Conservation (phyloP, 2,797 vertebrate species). For the Pitangus sulphuratus region DNA sequence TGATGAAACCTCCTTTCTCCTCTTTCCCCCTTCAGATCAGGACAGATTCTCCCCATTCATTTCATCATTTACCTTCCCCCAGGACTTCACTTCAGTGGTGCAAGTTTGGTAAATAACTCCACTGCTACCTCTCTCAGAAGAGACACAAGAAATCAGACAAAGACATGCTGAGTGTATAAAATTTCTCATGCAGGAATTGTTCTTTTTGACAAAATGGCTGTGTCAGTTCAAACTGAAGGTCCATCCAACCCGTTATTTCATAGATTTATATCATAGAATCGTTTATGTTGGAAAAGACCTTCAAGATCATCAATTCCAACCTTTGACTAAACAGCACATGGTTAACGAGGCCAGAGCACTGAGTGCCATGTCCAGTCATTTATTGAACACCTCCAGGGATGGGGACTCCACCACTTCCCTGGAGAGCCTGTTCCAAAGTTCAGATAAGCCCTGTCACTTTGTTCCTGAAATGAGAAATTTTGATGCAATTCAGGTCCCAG, state of each 20-base stretch:
- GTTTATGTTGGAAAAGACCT: neutral
- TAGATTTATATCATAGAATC: neutral
- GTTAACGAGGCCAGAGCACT: neutral
- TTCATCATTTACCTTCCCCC: neutral
- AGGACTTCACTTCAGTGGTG: neutral
- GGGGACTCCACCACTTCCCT: neutral
- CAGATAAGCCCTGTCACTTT: neutral
- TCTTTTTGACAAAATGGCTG: rapidly evolving
- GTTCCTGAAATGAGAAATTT: neutral
- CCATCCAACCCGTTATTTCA: neutral
- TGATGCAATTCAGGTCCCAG: neutral
- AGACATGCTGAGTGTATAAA: rapidly evolving
- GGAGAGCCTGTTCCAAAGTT: neutral
- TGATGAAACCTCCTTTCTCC: neutral
- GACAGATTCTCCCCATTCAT: neutral
- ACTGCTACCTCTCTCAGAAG: neutral
- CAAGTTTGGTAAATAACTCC: neutral
- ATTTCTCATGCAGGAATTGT: neutral
- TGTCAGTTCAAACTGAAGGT: neutral
- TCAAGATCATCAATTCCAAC: neutral
- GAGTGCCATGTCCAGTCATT: neutral
- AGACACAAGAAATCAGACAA: neutral
- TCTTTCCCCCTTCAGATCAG: neutral
- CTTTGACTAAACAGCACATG: neutral
- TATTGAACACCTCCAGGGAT: neutral